Evolutionary conservation across 1,140 invertebrate species (phyloP).

Genomic region (Papilio polytes): DNA sequence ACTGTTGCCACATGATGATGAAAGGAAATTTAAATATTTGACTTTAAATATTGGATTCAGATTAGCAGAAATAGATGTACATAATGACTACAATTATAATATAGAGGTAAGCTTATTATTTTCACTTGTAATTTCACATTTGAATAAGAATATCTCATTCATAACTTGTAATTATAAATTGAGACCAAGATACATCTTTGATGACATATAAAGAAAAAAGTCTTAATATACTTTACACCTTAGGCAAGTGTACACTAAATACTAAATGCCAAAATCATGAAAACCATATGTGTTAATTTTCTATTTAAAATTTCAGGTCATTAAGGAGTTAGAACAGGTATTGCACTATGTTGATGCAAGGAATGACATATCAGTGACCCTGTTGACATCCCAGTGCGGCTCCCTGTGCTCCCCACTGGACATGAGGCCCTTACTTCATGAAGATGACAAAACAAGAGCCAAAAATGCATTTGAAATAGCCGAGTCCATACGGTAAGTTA

Average conservation of each 20-base stretch:
- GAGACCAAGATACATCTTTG: no score
- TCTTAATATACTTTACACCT: no score
- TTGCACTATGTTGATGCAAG: slow-evolving; percentile 60
- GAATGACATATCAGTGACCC: slow-evolving; percentile 68
- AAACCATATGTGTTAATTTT: no score
- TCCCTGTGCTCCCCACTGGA: slow-evolving; percentile 67
- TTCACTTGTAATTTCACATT: no score
- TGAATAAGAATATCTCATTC: slow-evolving; percentile 8
- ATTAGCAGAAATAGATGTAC: slow-evolving; percentile 69
- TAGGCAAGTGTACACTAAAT: no score
- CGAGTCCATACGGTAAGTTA: slow-evolving; percentile 65
- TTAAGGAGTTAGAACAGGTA: slow-evolving; percentile 69
- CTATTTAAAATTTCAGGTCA: slow-evolving; percentile 56
- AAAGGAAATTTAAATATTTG: slow-evolving; percentile 60
- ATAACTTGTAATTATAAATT: no score
- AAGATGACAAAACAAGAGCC: slow-evolving; percentile 58
- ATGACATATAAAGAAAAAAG: no score
- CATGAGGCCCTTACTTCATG: slow-evolving; percentile 60
- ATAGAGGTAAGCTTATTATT: slow-evolving; percentile 59
- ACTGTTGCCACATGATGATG: slow-evolving; percentile 48
- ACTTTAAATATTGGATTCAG: slow-evolving; percentile 64
- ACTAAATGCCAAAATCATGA: background rate
- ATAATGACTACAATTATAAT: slow-evolving; percentile 61
- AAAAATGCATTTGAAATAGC: slow-evolving; percentile 65
- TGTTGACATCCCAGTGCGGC: slow-evolving; percentile 69